Evolutionary conservation across 2,888 invertebrate species (phyloP), one percentile per base, ranked within the genome.

Genomic region (Mythimna lalbum): DNA sequence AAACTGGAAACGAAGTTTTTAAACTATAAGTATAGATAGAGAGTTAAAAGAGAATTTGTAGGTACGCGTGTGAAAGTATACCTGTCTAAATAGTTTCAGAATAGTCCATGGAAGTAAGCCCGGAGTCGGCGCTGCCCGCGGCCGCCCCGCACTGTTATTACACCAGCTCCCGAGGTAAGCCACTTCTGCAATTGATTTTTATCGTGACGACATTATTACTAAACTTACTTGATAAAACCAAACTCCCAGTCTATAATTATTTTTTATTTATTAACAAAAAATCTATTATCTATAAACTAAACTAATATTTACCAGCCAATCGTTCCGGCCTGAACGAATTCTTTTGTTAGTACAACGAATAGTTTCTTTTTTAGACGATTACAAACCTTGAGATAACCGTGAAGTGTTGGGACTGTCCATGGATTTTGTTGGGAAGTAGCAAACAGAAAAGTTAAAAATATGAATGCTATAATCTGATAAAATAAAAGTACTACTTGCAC

Each of bases 201-300:
- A 94, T 94, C 94, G 88, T 90, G 92, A 94, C 92, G 92, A 93
- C 91, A 93, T 94, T 92, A 94, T 94, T 92, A 92, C 89, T 86
- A 87, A 89, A 87, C 88, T 87, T 76, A 76, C 80, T 75, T 79
- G 84, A 89, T 89, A 90, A 90, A 91, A 89, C 84, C 80, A 73
- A 85, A 88, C 84, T 82, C 80, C 82, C 73, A 73, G 80, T 85
- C 63, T 82, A 74, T 86, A 87, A 87, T 88, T 87, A 86, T 87
- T 84, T 88, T 87, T 91, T 90, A 91, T 92, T 91, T 90, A 90
- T 90, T 81, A 80, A 80, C 76, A 86, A 86, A 89, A 90, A 89
- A 89, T 90, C 90, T 89, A 90, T 91, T 90, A 91, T 87, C 82
- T 81, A 53, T 66, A 73, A 39, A 77, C 78, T 86, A 88, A 89